A percentile compares a stretch with the other conserved stretches of the same genome.
Conservation (phyloP, 2,113 vertebrate genomes). For the Oncorhynchus mykiss region DNA sequence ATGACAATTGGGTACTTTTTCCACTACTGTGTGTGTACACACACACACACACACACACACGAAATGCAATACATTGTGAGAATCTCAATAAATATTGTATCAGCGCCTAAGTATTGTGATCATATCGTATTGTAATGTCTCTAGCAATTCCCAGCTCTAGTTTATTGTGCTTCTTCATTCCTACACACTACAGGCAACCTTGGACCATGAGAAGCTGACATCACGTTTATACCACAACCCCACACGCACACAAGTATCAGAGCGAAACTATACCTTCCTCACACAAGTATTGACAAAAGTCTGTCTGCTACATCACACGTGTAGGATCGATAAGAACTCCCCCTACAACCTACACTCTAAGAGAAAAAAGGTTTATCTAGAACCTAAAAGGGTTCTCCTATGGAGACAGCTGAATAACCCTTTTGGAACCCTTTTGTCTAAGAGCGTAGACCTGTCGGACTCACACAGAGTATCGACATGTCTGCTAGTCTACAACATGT, state of each 20-base stretch:
- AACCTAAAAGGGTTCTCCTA: no score
- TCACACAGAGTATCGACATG: slow-evolving; percentile 5
- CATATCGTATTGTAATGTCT: no score
- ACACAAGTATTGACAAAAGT: slow-evolving; percentile 31
- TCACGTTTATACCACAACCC: neutral
- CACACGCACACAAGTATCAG: neutral
- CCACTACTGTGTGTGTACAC: no score
- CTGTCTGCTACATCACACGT: slow-evolving; percentile 24
- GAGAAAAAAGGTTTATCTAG: no score
- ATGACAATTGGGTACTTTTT: no score
- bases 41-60: no score
- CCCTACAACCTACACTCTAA: no score
- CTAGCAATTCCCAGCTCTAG: no score
- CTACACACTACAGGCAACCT: neutral
- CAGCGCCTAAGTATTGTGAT: no score
- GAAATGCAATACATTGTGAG: no score
- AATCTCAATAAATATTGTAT: no score
- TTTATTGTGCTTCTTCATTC: neutral
- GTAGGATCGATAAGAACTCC: slow-evolving; percentile 20
- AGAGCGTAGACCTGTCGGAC: slow-evolving; percentile 19
- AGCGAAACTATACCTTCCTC: neutral
- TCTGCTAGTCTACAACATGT: slow-evolving; percentile 39
- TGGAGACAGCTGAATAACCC: neutral
- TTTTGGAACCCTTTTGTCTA: slow-evolving; percentile 1
- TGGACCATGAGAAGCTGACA: neutral